These are phyloP conservation scores for Linnaemya tessellans DNA, from an alignment of 2,888 invertebrate species.

Conservation along the genomic window DNA sequence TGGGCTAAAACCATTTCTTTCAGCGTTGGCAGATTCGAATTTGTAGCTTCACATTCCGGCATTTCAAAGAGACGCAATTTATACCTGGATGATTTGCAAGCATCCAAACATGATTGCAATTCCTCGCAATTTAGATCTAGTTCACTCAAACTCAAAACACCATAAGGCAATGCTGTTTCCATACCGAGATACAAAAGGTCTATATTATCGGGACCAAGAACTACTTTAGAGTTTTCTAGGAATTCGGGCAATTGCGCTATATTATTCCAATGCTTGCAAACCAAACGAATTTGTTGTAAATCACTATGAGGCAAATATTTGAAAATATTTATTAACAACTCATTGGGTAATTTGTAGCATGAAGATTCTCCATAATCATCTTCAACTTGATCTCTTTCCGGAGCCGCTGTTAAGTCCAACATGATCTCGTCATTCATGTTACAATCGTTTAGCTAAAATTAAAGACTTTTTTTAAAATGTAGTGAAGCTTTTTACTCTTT, in stretches of 20 bases:
- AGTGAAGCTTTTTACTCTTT: background rate
- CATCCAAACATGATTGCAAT: slow-evolving; percentile 71
- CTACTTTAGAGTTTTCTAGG: slow-evolving; percentile 72
- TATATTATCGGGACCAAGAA: slow-evolving; percentile 75
- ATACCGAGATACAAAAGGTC: background rate
- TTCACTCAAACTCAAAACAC: slow-evolving; percentile 73
- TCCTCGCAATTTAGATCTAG: slow-evolving; percentile 44
- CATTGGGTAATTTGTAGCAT: slow-evolving; percentile 76
- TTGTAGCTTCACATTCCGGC: slow-evolving; percentile 73
- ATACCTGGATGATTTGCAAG: slow-evolving; percentile 74
- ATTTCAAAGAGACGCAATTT: slow-evolving; percentile 74
- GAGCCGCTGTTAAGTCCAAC: background rate
- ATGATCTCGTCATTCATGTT: slow-evolving; percentile 43
- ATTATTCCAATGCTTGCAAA: slow-evolving; percentile 77
- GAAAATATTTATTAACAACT: slow-evolving; percentile 78
- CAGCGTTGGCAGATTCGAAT: slow-evolving; percentile 74
- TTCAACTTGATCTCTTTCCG: background rate
- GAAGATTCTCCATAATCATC: background rate
- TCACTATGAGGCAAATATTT: slow-evolving; percentile 77
- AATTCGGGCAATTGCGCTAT: slow-evolving; percentile 76
- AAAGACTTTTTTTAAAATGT: slow-evolving; percentile 19
- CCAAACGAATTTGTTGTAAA: slow-evolving; percentile 76
- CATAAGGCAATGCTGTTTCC: slow-evolving; percentile 38
- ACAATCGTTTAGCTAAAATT: slow-evolving; percentile 9
- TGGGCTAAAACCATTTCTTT: slow-evolving; percentile 74